Base-by-base conservation (phyloP, 1,140 invertebrate species). In the Lepidurus apus region DNA sequence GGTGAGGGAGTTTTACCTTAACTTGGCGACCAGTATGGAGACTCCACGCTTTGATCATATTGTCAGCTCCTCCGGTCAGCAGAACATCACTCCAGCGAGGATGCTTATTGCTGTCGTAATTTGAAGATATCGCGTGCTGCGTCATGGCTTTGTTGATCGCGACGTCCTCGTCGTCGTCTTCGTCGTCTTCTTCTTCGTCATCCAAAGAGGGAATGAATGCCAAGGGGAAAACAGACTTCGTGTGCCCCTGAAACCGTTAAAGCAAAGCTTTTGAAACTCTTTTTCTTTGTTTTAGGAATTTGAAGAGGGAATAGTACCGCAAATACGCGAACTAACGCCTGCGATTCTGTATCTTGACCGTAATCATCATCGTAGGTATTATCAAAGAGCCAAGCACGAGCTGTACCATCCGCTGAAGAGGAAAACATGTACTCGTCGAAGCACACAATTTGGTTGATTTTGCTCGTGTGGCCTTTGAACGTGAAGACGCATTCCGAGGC, bases 391-490 rank as follows among this genome's bases (percentile, higher is more conserved):
- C 88, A 89, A 73, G 86, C 87, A 77, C 86, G 82, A 0, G 86
- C 86, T 0, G 87, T 88, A 74, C 86, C 82, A 82, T 89, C 88
- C 81, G 87, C 87, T 1, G 87, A 88, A 74, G 86, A 85, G 43
- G 86, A 86, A 79, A 89, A 87, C 53, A 89, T 82, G 79, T 88
- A 88, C 79, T 87, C 86, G 7, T 86, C 87, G 1, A 86, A 87
- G 76, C 86, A 87, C n/a, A 89, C 85, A 74, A 88, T 83, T 11
- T 87, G 83, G 79, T 86, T 87, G 7, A 89, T 84, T 4, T 87
- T 83, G 8, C 86, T 85, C 7, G 81, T 84, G 82, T 89, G 88
- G 13, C 81, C 82, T 82, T 74, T 11, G 53, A 81, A 81, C 8
- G 65, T 83, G 34, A 84, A 82, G 17, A 88, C 78, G 79, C 87